These are phyloP conservation scores for Cosmorhoe ocellata DNA, from an alignment of 2,888 invertebrate species.

Conservation along the genomic window DNA sequence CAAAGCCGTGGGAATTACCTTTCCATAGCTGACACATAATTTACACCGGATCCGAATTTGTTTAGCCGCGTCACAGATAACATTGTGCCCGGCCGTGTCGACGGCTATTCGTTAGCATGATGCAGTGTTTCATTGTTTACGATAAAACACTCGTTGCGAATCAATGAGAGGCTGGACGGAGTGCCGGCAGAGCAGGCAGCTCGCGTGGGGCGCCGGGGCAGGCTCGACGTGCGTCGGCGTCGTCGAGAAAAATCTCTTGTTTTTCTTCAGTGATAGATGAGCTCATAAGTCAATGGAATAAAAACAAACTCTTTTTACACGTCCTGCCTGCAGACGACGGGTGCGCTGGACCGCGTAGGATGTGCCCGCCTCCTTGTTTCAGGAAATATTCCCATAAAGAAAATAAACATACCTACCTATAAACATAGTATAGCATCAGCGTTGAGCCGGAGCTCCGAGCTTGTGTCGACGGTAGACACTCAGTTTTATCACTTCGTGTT, in stretches of 20 bases:
- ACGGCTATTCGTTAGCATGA: conserved; percentile 11
- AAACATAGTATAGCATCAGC: not conserved
- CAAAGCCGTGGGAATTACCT: conserved; percentile 19
- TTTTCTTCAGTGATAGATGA: conserved; percentile 15
- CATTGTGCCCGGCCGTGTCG: too few species aligned
- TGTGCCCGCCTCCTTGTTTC: conserved; percentile 12
- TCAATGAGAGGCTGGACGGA: too few species aligned
- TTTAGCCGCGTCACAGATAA: conserved; percentile 11
- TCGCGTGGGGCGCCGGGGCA: too few species aligned
- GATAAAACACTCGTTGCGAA: not conserved
- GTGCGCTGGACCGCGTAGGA: conserved; percentile 11
- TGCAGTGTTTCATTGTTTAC: not conserved
- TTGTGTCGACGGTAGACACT: too few species aligned
- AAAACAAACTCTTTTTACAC: conserved; percentile 15
- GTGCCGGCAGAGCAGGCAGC: too few species aligned
- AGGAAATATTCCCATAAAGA: not conserved
- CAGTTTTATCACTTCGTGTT: too few species aligned
- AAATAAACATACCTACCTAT: conserved; percentile 8
- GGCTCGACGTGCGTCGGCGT: too few species aligned
- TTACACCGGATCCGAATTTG: conserved; percentile 21
- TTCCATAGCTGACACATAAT: conserved; percentile 11
- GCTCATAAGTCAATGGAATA: conserved; percentile 16
- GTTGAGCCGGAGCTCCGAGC: too few species aligned
- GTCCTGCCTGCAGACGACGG: conserved; percentile 1
- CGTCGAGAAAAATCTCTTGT: not conserved